Conservation (phyloP, 1,140 invertebrate genomes). For the Lasioglossum albipes region DNA sequence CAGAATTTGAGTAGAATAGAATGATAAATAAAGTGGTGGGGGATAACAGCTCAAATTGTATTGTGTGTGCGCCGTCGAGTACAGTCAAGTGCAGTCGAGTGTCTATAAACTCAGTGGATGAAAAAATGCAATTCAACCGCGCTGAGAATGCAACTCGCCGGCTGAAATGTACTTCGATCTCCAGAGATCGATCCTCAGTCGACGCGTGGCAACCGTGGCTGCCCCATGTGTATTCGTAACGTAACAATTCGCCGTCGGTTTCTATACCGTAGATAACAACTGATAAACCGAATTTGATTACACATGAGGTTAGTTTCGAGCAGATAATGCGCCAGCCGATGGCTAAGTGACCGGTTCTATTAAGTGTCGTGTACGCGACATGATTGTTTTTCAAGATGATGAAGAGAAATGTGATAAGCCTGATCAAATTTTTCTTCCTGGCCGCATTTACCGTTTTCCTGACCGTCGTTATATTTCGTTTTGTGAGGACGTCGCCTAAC, state of each 20-base stretch:
- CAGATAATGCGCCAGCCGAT: conserved; percentile 15
- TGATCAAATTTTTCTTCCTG: conserved; percentile 77
- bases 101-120: neutral
- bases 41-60: neutral
- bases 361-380: conserved; percentile 37
- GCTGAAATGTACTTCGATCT: conserved; percentile 14
- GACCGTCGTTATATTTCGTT: conserved; percentile 77
- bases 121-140: neutral
- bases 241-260: too few species aligned
- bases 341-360: neutral
- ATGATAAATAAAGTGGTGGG: too few species aligned
- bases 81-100: too few species aligned
- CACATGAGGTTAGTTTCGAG: conserved; percentile 39
- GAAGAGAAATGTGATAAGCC: conserved; percentile 78
- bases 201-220: conserved; percentile 38
- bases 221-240: neutral
- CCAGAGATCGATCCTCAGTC: conserved; percentile 35
- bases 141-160: neutral
- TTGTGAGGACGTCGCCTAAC: conserved; percentile 67
- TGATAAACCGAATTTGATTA: conserved; percentile 10
- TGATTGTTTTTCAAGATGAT: conserved; percentile 66
- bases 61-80: neutral
- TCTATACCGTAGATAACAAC: conserved; percentile 7
- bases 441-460: conserved; percentile 76
- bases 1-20: too few species aligned